phyloP scores from a whole-genome alignment of 2,113 vertebrate genomes.

The Ptyas mucosa region DNA sequence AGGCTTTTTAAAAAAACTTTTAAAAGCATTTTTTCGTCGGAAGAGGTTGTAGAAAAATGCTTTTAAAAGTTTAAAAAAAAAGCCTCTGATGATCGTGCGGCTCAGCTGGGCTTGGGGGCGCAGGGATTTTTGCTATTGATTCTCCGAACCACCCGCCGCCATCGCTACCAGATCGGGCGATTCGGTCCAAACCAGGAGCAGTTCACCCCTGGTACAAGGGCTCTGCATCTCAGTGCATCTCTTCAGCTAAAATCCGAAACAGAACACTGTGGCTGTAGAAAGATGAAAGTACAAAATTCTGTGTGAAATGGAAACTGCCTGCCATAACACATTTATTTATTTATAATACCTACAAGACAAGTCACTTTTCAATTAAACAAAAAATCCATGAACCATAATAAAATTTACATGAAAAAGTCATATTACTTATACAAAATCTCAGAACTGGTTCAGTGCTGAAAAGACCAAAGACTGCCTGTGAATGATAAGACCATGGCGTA shows the following conservation, averaged over 20 bases:
- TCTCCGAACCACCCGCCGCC: too few species aligned
- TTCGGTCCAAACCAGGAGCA: too few species aligned
- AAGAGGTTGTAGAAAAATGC: too few species aligned
- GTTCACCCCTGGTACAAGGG: too few species aligned
- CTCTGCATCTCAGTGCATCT: background rate
- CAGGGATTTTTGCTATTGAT: too few species aligned
- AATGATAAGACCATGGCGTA: background rate
- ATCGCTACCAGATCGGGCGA: too few species aligned
- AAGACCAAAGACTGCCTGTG: background rate
- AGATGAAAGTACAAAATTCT: constrained; percentile 3
- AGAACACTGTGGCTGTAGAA: constrained; percentile 18
- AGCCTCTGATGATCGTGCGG: too few species aligned
- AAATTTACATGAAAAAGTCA: background rate
- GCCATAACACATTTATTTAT: background rate
- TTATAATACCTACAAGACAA: background rate
- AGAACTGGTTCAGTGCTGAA: background rate
- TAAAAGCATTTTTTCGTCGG: too few species aligned
- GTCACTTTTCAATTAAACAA: constrained; percentile 1
- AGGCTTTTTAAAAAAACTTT: too few species aligned
- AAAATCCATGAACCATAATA: background rate
- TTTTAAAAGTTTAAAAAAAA: too few species aligned
- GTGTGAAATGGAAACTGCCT: constrained; percentile 4
- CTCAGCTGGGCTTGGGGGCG: too few species aligned
- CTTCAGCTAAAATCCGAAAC: constrained; percentile 33
- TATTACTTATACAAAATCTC: background rate